These are phyloP conservation scores for Hemiscyllium ocellatum DNA, from an alignment of 2,113 vertebrate genomes.

Conservation along the genomic window DNA sequence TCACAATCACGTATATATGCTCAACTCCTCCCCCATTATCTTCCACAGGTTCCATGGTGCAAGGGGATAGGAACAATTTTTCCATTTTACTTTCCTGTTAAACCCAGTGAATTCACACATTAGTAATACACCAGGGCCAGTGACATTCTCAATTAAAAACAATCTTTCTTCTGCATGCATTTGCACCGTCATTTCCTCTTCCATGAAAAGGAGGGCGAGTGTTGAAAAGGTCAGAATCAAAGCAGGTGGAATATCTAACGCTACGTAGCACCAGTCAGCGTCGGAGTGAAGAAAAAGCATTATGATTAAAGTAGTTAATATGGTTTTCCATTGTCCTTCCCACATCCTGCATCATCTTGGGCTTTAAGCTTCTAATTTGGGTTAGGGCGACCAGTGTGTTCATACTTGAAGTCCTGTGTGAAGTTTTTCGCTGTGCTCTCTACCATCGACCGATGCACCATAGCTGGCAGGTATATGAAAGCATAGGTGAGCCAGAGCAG, in stretches of 20 bases:
- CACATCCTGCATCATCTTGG: background rate
- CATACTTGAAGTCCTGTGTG: conserved; percentile 39
- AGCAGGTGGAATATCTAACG: background rate
- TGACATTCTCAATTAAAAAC: background rate
- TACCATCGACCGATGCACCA: conserved; percentile 51
- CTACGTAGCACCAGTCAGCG: background rate
- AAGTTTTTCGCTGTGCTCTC: conserved; percentile 52
- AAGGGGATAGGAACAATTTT: background rate
- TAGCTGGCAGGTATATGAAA: conserved; percentile 62
- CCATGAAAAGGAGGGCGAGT: background rate
- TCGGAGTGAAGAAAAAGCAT: background rate
- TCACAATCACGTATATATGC: background rate
- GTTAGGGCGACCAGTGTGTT: background rate
- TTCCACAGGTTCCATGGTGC: background rate
- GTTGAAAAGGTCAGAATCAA: background rate
- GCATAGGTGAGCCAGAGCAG: conserved; percentile 57
- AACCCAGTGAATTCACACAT: background rate
- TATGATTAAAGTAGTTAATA: background rate
- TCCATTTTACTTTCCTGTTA: background rate
- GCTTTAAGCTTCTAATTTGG: background rate
- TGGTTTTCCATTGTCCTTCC: background rate
- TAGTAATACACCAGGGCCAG: background rate
- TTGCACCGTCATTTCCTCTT: background rate
- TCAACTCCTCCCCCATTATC: background rate
- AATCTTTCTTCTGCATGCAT: background rate